phyloP scores from a whole-genome alignment of 2,797 vertebrate species.

The Lutjanus argentimaculatus region DNA sequence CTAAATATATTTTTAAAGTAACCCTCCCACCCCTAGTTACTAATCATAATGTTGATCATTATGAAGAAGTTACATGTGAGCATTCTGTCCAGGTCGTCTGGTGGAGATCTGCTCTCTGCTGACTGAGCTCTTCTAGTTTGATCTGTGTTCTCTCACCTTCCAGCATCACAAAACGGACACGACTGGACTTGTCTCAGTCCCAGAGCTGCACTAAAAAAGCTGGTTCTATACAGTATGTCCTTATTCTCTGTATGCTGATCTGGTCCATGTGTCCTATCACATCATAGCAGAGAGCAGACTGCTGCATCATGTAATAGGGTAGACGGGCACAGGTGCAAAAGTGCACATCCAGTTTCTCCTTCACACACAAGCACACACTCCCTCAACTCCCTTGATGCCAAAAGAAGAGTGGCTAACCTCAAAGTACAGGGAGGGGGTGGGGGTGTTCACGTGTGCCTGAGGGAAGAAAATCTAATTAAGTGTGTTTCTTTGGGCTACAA shows the following conservation, averaged over 20 bases:
- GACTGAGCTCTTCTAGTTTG: too few species aligned
- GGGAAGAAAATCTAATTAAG: conserved; percentile 1
- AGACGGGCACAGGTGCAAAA: conserved; percentile 27
- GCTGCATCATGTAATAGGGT: conserved; percentile 16
- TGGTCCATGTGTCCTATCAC: conserved; percentile 1
- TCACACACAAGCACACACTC: conserved; percentile 3
- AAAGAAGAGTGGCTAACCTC: neutral
- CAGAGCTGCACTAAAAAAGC: neutral
- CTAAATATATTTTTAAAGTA: too few species aligned
- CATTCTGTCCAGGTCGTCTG: too few species aligned
- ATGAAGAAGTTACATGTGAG: too few species aligned
- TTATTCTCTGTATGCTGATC: neutral
- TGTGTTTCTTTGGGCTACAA: neutral
- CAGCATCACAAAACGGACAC: neutral
- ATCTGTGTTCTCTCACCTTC: neutral
- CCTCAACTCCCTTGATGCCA: neutral
- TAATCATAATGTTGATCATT: too few species aligned
- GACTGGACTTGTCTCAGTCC: neutral
- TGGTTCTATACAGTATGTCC: neutral
- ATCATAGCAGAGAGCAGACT: conserved; percentile 1
- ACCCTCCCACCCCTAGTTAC: too few species aligned
- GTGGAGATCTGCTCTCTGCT: too few species aligned
- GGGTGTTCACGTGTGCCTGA: neutral
- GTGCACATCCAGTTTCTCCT: conserved; percentile 2
- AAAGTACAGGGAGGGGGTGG: neutral